Conservation (phyloP, 92 coral and sea anemone genomes). For the Palythoa caribaeorum region DNA sequence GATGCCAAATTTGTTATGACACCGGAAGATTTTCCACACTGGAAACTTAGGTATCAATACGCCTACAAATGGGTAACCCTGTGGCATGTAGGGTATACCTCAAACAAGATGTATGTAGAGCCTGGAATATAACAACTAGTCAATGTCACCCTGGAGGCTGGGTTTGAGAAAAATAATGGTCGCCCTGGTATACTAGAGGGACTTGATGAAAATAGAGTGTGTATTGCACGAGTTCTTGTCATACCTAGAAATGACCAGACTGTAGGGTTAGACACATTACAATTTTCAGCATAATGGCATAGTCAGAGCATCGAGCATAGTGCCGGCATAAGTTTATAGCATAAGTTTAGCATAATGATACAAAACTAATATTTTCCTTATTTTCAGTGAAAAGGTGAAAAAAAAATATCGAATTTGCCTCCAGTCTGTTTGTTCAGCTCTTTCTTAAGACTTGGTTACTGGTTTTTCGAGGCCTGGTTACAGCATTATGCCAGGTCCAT, state of each 20-base stretch:
- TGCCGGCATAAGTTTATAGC: too few relatives aligned
- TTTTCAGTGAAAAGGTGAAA: slow-evolving; percentile 16
- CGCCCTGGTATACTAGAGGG: slow-evolving; percentile 55
- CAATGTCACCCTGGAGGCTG: slow-evolving; percentile 33
- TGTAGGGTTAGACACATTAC: too few relatives aligned
- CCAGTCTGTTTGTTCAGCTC: too few relatives aligned
- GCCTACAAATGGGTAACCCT: neutral
- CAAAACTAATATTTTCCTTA: too few relatives aligned
- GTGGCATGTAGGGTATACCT: neutral
- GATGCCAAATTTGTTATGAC: too few relatives aligned
- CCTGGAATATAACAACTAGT: slow-evolving; percentile 30
- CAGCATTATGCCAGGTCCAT: too few relatives aligned
- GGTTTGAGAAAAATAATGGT: slow-evolving; percentile 46
- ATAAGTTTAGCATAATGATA: too few relatives aligned
- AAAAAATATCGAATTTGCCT: too few relatives aligned
- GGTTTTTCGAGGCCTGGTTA: too few relatives aligned
- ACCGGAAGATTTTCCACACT: slow-evolving; percentile 45
- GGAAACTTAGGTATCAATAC: slow-evolving; percentile 47
- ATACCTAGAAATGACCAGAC: slow-evolving; percentile 47
- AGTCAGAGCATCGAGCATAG: too few relatives aligned
- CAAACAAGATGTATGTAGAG: neutral
- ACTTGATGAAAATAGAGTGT: neutral
- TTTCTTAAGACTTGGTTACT: too few relatives aligned
- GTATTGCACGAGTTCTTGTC: slow-evolving; percentile 45
- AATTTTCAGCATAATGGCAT: too few relatives aligned